Evolutionary conservation across 2,888 invertebrate genomes (phyloP).

Genomic region (Mystacides longicornis): DNA sequence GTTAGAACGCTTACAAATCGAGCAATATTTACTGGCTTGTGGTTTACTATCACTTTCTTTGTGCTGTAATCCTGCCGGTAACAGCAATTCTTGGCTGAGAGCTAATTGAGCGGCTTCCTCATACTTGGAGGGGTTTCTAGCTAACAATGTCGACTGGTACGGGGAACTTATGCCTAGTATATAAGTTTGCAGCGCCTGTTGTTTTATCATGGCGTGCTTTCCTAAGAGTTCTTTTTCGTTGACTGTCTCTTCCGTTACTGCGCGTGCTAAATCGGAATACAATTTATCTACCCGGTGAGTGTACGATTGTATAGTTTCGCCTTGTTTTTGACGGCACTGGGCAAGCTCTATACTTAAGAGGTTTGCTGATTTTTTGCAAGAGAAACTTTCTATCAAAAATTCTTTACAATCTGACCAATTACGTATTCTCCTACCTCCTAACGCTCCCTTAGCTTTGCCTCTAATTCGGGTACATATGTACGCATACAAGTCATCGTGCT

Average conservation of each 20-base stretch:
- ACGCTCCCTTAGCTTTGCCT: neutral
- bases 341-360: neutral
- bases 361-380: neutral
- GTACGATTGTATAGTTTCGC: neutral
- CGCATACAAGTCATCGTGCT: neutral
- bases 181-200: neutral
- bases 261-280: neutral
- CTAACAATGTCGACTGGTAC: neutral
- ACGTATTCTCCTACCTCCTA: neutral
- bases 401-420: slow-evolving; percentile 1
- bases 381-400: neutral
- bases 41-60: no score
- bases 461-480: neutral
- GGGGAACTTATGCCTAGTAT: neutral
- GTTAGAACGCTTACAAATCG: no score
- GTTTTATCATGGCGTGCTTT: slow-evolving; percentile 2
- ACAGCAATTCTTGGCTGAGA: neutral
- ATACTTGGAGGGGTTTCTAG: neutral
- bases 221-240: neutral
- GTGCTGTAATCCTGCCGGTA: no score
- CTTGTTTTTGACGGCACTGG: neutral
- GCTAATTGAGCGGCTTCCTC: neutral
- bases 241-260: neutral
- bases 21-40: no score
- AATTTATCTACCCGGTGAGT: neutral